These are phyloP conservation scores for Nymphalis urticae DNA, from an alignment of 2,888 invertebrate species.

Conservation along the genomic window DNA sequence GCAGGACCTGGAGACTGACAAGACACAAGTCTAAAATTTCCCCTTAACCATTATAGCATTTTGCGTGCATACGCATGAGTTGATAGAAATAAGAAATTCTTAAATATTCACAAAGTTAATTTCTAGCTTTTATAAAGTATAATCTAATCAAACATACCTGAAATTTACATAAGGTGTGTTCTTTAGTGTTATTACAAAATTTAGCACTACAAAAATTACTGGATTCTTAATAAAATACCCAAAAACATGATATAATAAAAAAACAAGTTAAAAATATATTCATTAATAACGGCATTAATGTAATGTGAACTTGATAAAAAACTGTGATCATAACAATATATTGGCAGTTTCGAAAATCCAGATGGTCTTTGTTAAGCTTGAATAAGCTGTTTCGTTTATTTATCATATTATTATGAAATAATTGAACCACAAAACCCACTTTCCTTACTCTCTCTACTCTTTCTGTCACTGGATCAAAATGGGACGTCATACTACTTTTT, in stretches of 20 bases:
- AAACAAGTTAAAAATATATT: slow-evolving; percentile 30
- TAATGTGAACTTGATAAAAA: no score
- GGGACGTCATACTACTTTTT: no score
- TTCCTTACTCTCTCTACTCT: no score
- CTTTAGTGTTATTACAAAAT: slow-evolving; percentile 54
- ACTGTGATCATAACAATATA: no score
- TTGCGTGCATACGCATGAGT: neutral
- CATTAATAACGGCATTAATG: no score
- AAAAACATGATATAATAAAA: slow-evolving; percentile 28
- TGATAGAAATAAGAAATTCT: neutral
- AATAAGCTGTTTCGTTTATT: no score
- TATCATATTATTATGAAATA: no score
- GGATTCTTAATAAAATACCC: slow-evolving; percentile 37
- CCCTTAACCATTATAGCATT: no score
- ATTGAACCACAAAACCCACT: no score
- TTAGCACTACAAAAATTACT: slow-evolving; percentile 53
- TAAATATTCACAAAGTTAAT: neutral
- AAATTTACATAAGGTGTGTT: slow-evolving; percentile 62
- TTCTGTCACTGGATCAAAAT: no score
- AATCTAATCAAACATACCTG: slow-evolving; percentile 46
- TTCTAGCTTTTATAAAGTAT: neutral
- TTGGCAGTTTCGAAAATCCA: no score
- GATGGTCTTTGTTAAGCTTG: no score
- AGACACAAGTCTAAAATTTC: neutral
- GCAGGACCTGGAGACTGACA: slow-evolving; percentile 47